Evolutionary conservation across 2,113 vertebrate species (phyloP).

Genomic region (Hydrochoerus hydrochaeris): DNA sequence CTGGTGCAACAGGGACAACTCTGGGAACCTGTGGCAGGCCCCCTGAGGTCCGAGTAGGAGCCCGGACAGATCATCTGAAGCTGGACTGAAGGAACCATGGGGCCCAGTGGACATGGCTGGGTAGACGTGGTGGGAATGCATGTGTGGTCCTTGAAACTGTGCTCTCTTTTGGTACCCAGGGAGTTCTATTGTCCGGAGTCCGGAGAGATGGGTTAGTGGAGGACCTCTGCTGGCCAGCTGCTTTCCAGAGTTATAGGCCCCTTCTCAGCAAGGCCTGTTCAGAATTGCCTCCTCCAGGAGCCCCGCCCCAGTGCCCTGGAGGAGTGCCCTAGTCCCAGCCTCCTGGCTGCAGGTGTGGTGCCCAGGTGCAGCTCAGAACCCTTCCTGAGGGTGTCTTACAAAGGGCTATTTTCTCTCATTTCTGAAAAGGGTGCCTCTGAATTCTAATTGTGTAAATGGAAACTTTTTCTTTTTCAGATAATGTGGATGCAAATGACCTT

Average conservation of each 20-base stretch:
- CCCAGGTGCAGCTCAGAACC: background rate
- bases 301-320: background rate
- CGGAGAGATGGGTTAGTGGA: background rate
- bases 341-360: background rate
- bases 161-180: background rate
- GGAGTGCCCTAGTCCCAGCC: background rate
- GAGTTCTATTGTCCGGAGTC: background rate
- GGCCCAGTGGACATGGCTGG: background rate
- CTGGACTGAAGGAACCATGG: background rate
- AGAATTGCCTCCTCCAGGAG: background rate
- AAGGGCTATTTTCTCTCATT: constrained; percentile 1
- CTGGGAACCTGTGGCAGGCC: background rate
- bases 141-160: background rate
- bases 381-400: constrained; percentile 9
- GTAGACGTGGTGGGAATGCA: background rate
- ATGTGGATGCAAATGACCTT: constrained; percentile 94
- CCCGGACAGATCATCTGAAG: background rate
- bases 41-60: background rate
- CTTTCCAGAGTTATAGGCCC: background rate
- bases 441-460: constrained; percentile 56
- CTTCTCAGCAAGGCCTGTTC: background rate
- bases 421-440: constrained; percentile 41
- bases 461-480: constrained; percentile 89
- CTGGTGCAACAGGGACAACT: background rate
- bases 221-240: background rate